Base-by-base conservation (phyloP, 2,888 invertebrate genomes). In the Aromia moschata region DNA sequence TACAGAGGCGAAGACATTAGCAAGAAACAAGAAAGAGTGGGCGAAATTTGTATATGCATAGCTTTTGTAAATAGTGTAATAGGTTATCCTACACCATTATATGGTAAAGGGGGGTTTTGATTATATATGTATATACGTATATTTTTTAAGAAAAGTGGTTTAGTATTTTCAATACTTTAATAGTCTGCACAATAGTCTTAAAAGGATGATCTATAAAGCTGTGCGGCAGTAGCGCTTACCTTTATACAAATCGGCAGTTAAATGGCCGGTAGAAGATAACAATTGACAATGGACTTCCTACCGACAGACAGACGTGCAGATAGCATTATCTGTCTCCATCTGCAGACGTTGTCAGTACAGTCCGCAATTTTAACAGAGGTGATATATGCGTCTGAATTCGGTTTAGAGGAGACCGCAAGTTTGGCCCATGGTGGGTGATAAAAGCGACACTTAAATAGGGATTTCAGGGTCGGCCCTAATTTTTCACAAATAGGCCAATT, bases 291-390 rank as follows among this genome's bases (percentile, higher is more conserved):
- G 57, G 65, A 56, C 60, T 65, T 62, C 67, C 66, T 65, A 60
- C 60, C 37, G 68, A 44, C 63, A 56, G 67, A 67, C 70, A 69
- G 67, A 68, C 59, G 67, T 63, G 70, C 65, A 70, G 72, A 70
- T 70, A 68, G 63, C 68, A 47, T 67, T 73, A 73, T 73, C 73
- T 71, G 73, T 73, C 73, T 68, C 69, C 73, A 73, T 73, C 73
- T 73, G 73, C 66, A 69, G 67, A 69, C 67, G 55, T 58, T 56
- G 62, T 62, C 49, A 37, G 49, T 38, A 51, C 44, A 41, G 41
- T 62, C 60, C 62, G 60, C 65, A 64, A 57, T 63, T 66, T 60
- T 58, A 56, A 46, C 57, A 20, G 53, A 58, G 54, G 54, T 68
- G 67, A 69, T 67, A 54, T 62, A 69, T 69, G 65, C 53, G 62